These are phyloP conservation scores for Argyra leucocephala DNA, from an alignment of 2,888 invertebrate genomes.

Conservation along the genomic window DNA sequence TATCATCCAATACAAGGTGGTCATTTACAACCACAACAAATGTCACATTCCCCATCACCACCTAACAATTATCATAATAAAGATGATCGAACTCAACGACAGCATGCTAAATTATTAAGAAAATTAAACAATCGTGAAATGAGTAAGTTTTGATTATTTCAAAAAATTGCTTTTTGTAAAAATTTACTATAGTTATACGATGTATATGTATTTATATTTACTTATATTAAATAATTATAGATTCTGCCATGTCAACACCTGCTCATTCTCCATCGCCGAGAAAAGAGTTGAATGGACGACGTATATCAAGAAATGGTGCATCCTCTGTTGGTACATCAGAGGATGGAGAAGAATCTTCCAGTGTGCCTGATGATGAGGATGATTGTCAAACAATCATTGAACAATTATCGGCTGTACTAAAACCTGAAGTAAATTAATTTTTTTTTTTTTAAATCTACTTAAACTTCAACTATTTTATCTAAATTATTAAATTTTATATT, in stretches of 20 bases:
- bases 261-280: conserved; percentile 55
- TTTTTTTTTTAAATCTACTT: too few relatives aligned
- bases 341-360: conserved; percentile 66
- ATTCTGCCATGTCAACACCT: conserved; percentile 47
- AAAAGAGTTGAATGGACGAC: conserved; percentile 49
- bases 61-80: conserved; percentile 60
- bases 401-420: conserved; percentile 62
- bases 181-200: neutral
- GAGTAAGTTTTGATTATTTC: conserved; percentile 42
- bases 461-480: too few relatives aligned
- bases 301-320: conserved; percentile 41
- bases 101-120: conserved; percentile 65
- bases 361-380: conserved; percentile 63
- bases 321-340: conserved; percentile 60
- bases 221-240: conserved; percentile 24
- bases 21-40: conserved; percentile 39
- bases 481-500: neutral
- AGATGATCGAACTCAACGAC: conserved; percentile 69
- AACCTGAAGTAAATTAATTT: conserved; percentile 53
- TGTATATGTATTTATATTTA: conserved; percentile 35
- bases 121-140: conserved; percentile 59
- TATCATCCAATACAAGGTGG: conserved; percentile 34
- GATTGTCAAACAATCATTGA: conserved; percentile 60
- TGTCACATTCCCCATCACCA: conserved; percentile 56
- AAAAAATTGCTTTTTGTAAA: neutral